phyloP scores from a whole-genome alignment of 2,797 vertebrate genomes.

The Microctenopoma lineatum region DNA sequence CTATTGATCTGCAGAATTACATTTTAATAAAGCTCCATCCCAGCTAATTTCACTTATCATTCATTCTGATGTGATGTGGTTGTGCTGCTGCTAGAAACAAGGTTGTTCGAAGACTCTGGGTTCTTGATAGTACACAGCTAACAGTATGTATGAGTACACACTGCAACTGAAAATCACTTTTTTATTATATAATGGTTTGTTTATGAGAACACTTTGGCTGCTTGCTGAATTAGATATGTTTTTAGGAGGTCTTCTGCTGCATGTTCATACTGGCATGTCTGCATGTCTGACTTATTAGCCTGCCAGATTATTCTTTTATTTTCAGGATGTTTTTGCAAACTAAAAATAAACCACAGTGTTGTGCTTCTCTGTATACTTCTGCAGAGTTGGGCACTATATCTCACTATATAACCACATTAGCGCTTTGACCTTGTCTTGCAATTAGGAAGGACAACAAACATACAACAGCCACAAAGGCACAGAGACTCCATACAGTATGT shows the following conservation, averaged over 20 bases:
- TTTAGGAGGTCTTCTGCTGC: not conserved
- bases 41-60: slow-evolving; percentile 39
- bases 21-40: slow-evolving; percentile 50
- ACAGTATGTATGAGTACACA: not conserved
- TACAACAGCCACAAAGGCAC: slow-evolving; percentile 34
- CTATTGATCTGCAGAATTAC: slow-evolving; percentile 33
- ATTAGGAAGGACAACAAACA: slow-evolving; percentile 33
- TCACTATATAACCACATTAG: slow-evolving; percentile 40
- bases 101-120: slow-evolving; percentile 32
- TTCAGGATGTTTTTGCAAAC: slow-evolving; percentile 2
- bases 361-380: slow-evolving; percentile 18
- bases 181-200: slow-evolving; percentile 14
- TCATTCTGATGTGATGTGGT: slow-evolving; percentile 27
- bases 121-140: slow-evolving; percentile 13
- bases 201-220: not conserved
- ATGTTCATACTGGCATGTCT: not conserved
- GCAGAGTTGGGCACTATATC: slow-evolving; percentile 14
- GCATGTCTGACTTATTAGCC: not conserved
- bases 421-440: slow-evolving; percentile 61
- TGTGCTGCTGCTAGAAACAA: slow-evolving; percentile 37
- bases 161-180: slow-evolving; percentile 8
- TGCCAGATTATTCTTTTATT: not conserved
- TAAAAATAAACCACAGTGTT: slow-evolving; percentile 1
- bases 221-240: slow-evolving; percentile 3
- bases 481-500: slow-evolving; percentile 37